A percentile compares a stretch with the other conserved stretches of the same genome.
phyloP scores from a whole-genome alignment of 1,140 invertebrate species.

The Bombus sibiricus region DNA sequence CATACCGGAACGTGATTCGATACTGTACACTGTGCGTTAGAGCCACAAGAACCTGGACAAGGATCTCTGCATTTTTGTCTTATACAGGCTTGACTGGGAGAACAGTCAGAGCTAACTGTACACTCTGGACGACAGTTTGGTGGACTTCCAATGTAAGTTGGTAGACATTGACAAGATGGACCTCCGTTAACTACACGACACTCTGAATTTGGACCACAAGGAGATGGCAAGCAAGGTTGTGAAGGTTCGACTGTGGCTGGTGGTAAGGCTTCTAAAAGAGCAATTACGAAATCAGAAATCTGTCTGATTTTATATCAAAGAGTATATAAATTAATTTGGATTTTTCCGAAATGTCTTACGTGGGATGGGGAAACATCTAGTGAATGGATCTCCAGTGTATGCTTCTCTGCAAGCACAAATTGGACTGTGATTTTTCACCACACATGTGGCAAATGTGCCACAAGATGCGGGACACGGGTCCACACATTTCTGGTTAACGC shows the following conservation, averaged over 20 bases:
- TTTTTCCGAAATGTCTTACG: constrained; percentile 84
- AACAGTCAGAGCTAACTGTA: constrained; percentile 87
- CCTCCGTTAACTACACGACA: constrained; percentile 76
- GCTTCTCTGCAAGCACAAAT: constrained; percentile 82
- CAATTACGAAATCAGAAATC: too few species aligned
- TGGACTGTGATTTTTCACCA: constrained; percentile 80
- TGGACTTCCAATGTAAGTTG: constrained; percentile 83
- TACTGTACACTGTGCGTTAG: constrained; percentile 81
- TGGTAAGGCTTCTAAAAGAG: constrained; percentile 44
- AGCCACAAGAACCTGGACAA: constrained; percentile 84
- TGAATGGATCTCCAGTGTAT: constrained; percentile 84
- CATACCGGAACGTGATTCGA: constrained; percentile 85
- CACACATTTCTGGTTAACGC: constrained; percentile 82
- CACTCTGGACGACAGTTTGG: constrained; percentile 88
- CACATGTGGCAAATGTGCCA: constrained; percentile 79
- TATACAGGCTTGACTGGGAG: constrained; percentile 85
- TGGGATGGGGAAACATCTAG: constrained; percentile 80
- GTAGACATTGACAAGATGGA: constrained; percentile 85
- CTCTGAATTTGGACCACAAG: constrained; percentile 82
- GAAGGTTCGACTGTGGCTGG: constrained; percentile 24
- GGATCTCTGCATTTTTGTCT: constrained; percentile 85
- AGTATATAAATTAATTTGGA: constrained; percentile 51
- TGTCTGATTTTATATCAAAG: too few species aligned
- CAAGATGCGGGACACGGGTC: constrained; percentile 83
- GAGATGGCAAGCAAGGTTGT: constrained; percentile 83